Percentiles rank a stretch among this genome's conserved stretches.
Conservation (phyloP, 2,113 vertebrate genomes). For the Corythornis vintsioides region DNA sequence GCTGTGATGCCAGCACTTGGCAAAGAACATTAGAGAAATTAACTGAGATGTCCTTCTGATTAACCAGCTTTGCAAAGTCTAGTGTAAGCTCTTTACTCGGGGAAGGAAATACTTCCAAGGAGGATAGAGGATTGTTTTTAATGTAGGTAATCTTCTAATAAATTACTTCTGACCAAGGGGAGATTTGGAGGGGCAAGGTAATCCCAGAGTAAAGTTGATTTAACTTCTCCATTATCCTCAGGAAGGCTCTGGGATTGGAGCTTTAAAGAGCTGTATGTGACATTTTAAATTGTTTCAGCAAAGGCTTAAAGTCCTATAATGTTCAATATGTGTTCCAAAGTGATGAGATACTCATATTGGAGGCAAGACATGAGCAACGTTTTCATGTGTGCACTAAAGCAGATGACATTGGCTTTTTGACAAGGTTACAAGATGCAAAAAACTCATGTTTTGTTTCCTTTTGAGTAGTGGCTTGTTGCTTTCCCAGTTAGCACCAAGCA, state of each 20-base stretch:
- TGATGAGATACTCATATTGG: background rate
- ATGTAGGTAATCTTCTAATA: conserved; percentile 72
- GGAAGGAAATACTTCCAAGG: conserved; percentile 56
- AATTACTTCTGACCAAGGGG: conserved; percentile 64
- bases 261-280: conserved; percentile 21
- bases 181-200: conserved; percentile 59
- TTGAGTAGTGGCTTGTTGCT: background rate
- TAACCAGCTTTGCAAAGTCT: conserved; percentile 62
- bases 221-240: conserved; percentile 56
- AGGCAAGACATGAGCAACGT: rapidly evolving
- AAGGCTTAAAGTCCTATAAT: conserved; percentile 11
- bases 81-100: conserved; percentile 63
- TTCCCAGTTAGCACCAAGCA: background rate
- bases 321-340: conserved; percentile 31
- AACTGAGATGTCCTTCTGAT: conserved; percentile 51
- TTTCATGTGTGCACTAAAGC: background rate
- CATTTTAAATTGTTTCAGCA: conserved; percentile 27
- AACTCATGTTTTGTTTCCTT: background rate
- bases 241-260: conserved; percentile 23
- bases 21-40: conserved; percentile 55
- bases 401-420: background rate
- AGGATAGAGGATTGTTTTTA: conserved; percentile 70
- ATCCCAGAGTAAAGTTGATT: conserved; percentile 69
- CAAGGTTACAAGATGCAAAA: background rate
- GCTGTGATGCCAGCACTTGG: conserved; percentile 8